Percentiles rank a stretch among this genome's conserved stretches.
These are phyloP conservation scores for Acipenser transmontanus DNA, from an alignment of 2,797 vertebrate species.

Conservation along the genomic window DNA sequence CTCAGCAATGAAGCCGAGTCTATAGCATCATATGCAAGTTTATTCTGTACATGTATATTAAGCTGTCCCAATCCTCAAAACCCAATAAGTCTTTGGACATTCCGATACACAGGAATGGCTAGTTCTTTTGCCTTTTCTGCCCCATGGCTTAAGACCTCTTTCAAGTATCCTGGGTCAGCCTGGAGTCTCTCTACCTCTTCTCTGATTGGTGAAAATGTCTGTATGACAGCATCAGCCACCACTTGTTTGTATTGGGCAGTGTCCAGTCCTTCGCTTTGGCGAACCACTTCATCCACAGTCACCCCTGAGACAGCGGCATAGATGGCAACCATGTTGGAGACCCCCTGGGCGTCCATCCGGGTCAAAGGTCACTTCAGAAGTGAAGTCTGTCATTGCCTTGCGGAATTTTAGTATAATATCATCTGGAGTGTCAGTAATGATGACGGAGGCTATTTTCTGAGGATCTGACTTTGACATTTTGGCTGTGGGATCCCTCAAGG, in stretches of 20 bases:
- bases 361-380: slow-evolving; percentile 84
- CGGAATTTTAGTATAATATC: slow-evolving; percentile 81
- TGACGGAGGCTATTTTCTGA: slow-evolving; percentile 70
- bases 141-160: slow-evolving; percentile 65
- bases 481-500: slow-evolving; percentile 74
- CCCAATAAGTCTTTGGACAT: slow-evolving; percentile 73
- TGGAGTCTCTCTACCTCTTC: slow-evolving; percentile 70
- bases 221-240: slow-evolving; percentile 76
- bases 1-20: no score
- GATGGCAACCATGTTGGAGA: slow-evolving; percentile 84
- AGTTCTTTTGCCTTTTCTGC: slow-evolving; percentile 66
- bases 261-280: slow-evolving; percentile 60
- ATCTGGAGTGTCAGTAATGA: slow-evolving; percentile 76
- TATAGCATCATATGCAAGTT: no score
- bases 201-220: slow-evolving; percentile 75
- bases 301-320: slow-evolving; percentile 66
- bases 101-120: slow-evolving; percentile 67
- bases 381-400: slow-evolving; percentile 88
- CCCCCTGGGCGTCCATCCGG: slow-evolving; percentile 64
- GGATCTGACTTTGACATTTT: slow-evolving; percentile 98
- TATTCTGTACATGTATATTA: no score
- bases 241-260: slow-evolving; percentile 78
- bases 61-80: slow-evolving; percentile 55
- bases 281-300: slow-evolving; percentile 64
- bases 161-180: slow-evolving; percentile 63